A percentile compares a stretch with the other conserved stretches of the same genome.
These are phyloP conservation scores for Nephila pilipes DNA, from an alignment of 1,140 invertebrate genomes.

Conservation along the genomic window DNA sequence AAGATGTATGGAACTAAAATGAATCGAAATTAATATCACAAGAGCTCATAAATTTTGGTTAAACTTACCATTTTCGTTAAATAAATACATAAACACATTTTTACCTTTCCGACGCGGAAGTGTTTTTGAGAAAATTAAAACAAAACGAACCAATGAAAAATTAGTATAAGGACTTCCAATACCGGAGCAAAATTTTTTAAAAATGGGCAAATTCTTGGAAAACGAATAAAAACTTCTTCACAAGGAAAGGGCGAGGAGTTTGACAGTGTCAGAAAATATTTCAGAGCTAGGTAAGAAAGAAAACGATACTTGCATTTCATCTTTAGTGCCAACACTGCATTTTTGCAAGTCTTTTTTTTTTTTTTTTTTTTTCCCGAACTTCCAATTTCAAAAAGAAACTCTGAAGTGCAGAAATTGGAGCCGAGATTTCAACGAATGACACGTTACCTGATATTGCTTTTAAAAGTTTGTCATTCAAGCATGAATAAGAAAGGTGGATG, in stretches of 20 bases:
- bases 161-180: neutral
- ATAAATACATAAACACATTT: neutral
- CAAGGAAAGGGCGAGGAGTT: neutral
- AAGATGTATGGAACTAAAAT: no score
- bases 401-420: constrained; percentile 33
- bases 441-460: constrained; percentile 70
- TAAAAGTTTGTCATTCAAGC: constrained; percentile 56
- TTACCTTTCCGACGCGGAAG: neutral
- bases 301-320: constrained; percentile 47
- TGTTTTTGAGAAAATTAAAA: neutral
- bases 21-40: no score
- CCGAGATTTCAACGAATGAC: constrained; percentile 38
- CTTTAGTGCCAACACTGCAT: constrained; percentile 43
- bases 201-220: neutral
- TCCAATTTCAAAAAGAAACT: constrained; percentile 22
- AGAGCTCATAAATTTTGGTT: no score
- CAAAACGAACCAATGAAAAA: neutral
- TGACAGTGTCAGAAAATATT: constrained; percentile 23
- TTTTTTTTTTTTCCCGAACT: neutral
- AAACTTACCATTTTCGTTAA: neutral
- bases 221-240: neutral
- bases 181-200: neutral
- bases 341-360: neutral
- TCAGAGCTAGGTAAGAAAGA: neutral
- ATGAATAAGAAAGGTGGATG: constrained; percentile 21